Conservation (phyloP, 2,797 vertebrate species). For the Pteropus rufus region DNA sequence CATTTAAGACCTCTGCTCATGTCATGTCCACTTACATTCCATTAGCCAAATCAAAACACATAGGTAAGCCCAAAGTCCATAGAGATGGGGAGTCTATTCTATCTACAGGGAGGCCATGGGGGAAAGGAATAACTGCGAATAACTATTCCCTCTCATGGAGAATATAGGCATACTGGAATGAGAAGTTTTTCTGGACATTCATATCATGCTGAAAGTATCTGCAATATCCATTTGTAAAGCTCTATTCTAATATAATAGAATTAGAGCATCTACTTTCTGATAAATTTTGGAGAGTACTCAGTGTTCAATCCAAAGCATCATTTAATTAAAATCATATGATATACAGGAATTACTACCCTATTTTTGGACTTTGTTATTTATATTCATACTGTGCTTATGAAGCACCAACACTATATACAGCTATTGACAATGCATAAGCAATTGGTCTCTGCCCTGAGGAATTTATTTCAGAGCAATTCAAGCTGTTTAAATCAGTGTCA, state of each 20-base stretch:
- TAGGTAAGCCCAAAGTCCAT: background rate
- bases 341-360: background rate
- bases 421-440: conserved; percentile 56
- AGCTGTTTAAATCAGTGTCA: conserved; percentile 64
- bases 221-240: background rate
- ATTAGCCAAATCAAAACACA: background rate
- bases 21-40: background rate
- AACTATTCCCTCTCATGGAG: background rate
- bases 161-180: background rate
- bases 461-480: conserved; percentile 72
- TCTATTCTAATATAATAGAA: background rate
- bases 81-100: background rate
- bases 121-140: background rate
- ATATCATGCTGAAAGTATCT: background rate
- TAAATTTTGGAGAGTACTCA: background rate
- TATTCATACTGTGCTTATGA: conserved; percentile 53
- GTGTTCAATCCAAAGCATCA: background rate
- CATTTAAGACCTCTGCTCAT: background rate
- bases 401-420: background rate
- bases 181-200: background rate
- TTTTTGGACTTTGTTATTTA: conserved; percentile 32
- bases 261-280: background rate
- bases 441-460: conserved; percentile 62
- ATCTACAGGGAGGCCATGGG: background rate
- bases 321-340: conserved; percentile 20